Evolutionary conservation across 2,888 invertebrate genomes (phyloP).

Genomic region (Eristalinus aeneus): DNA sequence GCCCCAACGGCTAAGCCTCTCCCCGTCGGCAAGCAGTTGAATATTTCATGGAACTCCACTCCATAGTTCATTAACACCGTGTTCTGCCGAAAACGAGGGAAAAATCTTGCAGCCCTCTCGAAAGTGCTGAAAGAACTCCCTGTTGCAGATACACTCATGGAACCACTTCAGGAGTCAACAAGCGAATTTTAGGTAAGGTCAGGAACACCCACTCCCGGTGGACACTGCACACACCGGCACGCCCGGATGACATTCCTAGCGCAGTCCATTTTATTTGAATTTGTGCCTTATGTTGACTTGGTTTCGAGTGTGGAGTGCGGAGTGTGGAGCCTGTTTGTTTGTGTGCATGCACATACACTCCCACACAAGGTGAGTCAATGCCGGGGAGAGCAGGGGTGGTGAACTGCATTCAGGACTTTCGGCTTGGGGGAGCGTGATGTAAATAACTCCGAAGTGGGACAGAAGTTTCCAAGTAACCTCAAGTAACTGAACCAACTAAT

Average conservation of each 20-base stretch:
- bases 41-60: constrained; percentile 53
- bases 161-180: constrained; percentile 64
- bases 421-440: constrained; percentile 58
- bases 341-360: constrained; percentile 7
- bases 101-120: constrained; percentile 56
- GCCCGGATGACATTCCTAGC: neutral
- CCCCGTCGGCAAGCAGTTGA: constrained; percentile 14
- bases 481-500: constrained; percentile 70
- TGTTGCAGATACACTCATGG: constrained; percentile 67
- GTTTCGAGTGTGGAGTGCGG: neutral
- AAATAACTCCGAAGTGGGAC: constrained; percentile 65
- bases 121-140: constrained; percentile 65
- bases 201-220: constrained; percentile 62
- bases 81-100: constrained; percentile 37
- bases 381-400: neutral
- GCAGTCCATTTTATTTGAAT: constrained; percentile 59
- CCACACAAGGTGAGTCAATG: neutral
- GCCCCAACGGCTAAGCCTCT: constrained; percentile 21
- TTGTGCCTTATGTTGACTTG: constrained; percentile 4
- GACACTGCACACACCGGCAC: constrained; percentile 35
- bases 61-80: constrained; percentile 65
- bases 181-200: constrained; percentile 66
- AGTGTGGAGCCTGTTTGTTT: constrained; percentile 26
- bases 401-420: constrained; percentile 47
- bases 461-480: constrained; percentile 67